Conservation (phyloP, 2,797 vertebrate species). For the Squalus acanthias region DNA sequence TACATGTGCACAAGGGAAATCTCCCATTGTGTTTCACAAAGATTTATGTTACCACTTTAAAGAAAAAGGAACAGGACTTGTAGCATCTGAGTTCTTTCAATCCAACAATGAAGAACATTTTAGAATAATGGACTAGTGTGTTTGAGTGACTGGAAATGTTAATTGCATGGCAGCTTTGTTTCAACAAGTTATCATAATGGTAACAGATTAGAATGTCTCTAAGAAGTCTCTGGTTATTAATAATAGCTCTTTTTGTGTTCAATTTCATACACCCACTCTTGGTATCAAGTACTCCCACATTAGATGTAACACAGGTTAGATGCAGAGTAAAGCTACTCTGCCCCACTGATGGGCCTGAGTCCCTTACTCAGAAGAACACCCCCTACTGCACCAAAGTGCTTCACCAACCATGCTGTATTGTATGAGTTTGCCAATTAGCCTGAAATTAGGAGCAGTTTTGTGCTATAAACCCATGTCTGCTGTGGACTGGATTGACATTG, state of each 20-base stretch:
- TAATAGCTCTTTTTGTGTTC: not conserved
- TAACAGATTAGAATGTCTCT: not conserved
- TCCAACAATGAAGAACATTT: not conserved
- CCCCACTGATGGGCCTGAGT: not conserved
- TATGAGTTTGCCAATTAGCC: not conserved
- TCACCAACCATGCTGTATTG: not conserved
- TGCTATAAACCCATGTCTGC: not conserved
- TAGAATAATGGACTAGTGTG: not conserved
- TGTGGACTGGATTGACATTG: conserved; percentile 4
- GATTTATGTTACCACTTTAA: not conserved
- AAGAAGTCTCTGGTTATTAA: not conserved
- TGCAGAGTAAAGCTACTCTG: not conserved
- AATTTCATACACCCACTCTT: not conserved
- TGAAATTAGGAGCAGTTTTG: not conserved
- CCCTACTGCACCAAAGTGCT: not conserved
- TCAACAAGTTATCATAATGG: not conserved
- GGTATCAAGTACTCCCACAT: not conserved
- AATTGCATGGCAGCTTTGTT: not conserved
- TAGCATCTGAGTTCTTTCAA: not conserved
- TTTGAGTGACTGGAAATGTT: not conserved
- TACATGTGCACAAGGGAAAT: not conserved
- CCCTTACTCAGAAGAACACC: not conserved
- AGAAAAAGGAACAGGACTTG: not conserved
- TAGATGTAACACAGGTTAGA: not conserved
- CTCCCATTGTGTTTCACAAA: not conserved